Conservation (phyloP, 1,140 invertebrate genomes). For the Hormaphis cornu region DNA sequence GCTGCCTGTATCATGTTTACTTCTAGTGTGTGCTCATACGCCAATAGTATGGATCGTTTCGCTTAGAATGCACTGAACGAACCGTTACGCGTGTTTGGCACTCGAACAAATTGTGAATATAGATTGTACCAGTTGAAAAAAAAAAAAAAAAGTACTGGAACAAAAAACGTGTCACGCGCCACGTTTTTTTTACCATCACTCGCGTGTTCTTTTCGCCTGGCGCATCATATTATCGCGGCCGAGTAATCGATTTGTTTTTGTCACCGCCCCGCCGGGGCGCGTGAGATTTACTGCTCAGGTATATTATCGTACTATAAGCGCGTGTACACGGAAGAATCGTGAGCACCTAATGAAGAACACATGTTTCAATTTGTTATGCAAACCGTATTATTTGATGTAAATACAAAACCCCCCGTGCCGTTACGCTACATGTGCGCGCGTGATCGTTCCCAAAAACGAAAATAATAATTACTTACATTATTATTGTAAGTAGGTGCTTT, state of each 20-base stretch:
- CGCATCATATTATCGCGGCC: neutral
- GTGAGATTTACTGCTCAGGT: slow-evolving; percentile 7
- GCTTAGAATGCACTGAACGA: too few species aligned
- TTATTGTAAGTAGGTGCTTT: too few species aligned
- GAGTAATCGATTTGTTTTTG: slow-evolving; percentile 24
- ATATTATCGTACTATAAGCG: too few species aligned
- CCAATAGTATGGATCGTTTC: too few species aligned
- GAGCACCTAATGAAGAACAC: slow-evolving; percentile 14
- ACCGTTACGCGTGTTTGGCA: too few species aligned
- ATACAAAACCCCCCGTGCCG: neutral
- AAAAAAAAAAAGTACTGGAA: too few species aligned
- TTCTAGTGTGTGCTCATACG: too few species aligned
- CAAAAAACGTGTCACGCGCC: neutral
- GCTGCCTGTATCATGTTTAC: too few species aligned
- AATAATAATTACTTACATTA: slow-evolving; percentile 26
- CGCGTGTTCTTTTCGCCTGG: neutral
- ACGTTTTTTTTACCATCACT: neutral
- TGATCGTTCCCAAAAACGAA: neutral
- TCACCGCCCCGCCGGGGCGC: neutral
- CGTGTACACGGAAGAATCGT: neutral
- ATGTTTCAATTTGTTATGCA: slow-evolving; percentile 28
- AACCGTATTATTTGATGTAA: slow-evolving; percentile 12
- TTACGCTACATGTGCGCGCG: neutral
- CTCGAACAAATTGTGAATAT: too few species aligned
- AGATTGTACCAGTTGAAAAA: too few species aligned